Conservation (phyloP, 2,797 vertebrate genomes). For the Pelochelys cantorii region DNA sequence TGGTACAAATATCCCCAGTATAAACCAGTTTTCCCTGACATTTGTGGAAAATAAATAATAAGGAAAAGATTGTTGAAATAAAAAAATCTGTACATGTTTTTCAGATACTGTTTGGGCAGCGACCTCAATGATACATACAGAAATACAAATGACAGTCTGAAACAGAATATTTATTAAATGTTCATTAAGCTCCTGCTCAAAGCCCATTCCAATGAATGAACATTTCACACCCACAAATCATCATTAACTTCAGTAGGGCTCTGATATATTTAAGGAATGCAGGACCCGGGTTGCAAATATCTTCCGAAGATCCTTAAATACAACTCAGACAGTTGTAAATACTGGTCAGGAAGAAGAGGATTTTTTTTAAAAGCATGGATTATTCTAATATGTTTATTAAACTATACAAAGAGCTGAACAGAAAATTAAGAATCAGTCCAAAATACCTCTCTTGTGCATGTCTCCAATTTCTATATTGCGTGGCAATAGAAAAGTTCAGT, state of each 20-base stretch:
- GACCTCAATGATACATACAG: slow-evolving; percentile 18
- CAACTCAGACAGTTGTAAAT: background rate
- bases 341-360: background rate
- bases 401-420: background rate
- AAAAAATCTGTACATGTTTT: slow-evolving; percentile 59
- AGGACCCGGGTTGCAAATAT: background rate
- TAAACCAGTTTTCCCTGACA: background rate
- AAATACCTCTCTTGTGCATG: slow-evolving; percentile 23
- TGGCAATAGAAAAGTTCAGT: background rate
- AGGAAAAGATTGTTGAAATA: slow-evolving; percentile 30
- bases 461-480: background rate
- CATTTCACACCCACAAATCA: background rate
- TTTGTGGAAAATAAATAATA: background rate
- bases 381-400: slow-evolving; percentile 19
- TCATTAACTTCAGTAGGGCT: background rate
- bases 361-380: slow-evolving; percentile 6
- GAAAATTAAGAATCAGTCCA: background rate
- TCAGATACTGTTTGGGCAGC: slow-evolving; percentile 68
- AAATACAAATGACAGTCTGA: background rate
- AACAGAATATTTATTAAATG: background rate
- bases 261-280: background rate
- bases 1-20: background rate
- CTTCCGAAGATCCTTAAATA: slow-evolving; percentile 40
- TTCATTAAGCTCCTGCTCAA: slow-evolving; percentile 10
- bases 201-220: background rate